Evolutionary conservation across 1,140 invertebrate species (phyloP).

Genomic region (Thalassaphorura encarpata): DNA sequence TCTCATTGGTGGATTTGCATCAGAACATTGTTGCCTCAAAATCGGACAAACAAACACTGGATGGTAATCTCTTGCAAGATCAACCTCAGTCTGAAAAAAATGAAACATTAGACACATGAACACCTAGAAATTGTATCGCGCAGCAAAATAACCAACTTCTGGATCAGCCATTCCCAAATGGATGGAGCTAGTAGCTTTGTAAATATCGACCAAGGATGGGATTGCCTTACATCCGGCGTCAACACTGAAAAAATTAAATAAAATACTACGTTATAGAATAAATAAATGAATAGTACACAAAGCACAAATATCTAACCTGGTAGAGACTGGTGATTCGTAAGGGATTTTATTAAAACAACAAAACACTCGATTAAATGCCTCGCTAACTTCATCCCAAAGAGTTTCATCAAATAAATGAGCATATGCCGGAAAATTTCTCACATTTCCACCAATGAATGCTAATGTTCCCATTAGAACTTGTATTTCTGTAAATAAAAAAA

Average conservation of each 20-base stretch:
- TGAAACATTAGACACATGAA: background rate
- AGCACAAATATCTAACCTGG: conserved; percentile 45
- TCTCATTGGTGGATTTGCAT: conserved; percentile 93
- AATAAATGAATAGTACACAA: background rate
- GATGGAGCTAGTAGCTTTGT: conserved; percentile 93
- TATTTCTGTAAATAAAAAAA: conserved; percentile 50
- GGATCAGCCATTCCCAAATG: conserved; percentile 91
- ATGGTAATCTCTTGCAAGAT: conserved; percentile 79
- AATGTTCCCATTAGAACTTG: conserved; percentile 81
- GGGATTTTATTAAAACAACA: conserved; percentile 80
- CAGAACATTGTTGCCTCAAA: conserved; percentile 87
- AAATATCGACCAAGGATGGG: conserved; percentile 81
- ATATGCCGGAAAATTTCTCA: conserved; percentile 73
- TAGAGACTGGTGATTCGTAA: conserved; percentile 68
- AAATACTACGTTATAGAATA: background rate
- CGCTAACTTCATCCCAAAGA: conserved; percentile 74
- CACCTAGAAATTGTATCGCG: background rate
- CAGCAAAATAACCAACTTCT: conserved; percentile 73
- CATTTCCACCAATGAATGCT: conserved; percentile 65
- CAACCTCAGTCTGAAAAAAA: conserved; percentile 69
- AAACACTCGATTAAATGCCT: conserved; percentile 85
- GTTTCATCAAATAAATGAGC: conserved; percentile 62
- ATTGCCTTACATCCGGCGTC: conserved; percentile 86
- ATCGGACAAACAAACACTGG: conserved; percentile 98
- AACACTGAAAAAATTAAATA: conserved; percentile 59